Conservation (phyloP, 2,797 vertebrate species). For the Protosalanx chinensis region DNA sequence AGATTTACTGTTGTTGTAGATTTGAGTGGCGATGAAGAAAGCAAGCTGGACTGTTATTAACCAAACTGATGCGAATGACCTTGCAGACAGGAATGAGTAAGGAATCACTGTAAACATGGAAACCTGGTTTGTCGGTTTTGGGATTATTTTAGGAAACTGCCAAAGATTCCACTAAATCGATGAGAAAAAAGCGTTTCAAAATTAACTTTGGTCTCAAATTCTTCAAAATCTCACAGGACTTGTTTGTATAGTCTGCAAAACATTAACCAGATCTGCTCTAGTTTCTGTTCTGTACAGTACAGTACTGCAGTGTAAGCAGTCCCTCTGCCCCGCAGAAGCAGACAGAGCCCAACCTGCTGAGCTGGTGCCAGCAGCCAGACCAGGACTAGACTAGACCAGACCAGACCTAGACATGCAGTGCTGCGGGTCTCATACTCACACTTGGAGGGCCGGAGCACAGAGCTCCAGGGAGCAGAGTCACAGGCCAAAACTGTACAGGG, state of each 20-base stretch:
- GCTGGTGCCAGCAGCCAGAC: neutral
- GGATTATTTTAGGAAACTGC: conserved; percentile 22
- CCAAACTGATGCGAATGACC: conserved; percentile 42
- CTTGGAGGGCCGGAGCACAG: conserved; percentile 63
- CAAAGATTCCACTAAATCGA: conserved; percentile 2
- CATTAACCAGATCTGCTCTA: neutral
- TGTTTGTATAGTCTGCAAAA: neutral
- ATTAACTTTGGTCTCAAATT: neutral
- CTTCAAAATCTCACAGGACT: too few species aligned
- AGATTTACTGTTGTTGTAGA: neutral
- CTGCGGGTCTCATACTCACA: conserved; percentile 68
- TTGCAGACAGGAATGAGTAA: neutral
- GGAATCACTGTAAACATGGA: conserved; percentile 25
- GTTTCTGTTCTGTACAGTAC: too few species aligned
- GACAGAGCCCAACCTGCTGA: too few species aligned
- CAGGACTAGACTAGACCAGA: neutral
- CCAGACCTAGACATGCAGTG: neutral
- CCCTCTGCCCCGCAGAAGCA: too few species aligned
- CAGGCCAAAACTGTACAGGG: conserved; percentile 60
- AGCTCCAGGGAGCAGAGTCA: conserved; percentile 58
- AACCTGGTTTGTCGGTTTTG: conserved; percentile 12
- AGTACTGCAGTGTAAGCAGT: too few species aligned
- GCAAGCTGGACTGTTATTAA: conserved; percentile 32
- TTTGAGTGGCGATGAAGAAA: neutral
- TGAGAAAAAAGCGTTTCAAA: neutral